phyloP scores from a whole-genome alignment of 2,888 invertebrate genomes.

The Argynnis bischoffii region DNA sequence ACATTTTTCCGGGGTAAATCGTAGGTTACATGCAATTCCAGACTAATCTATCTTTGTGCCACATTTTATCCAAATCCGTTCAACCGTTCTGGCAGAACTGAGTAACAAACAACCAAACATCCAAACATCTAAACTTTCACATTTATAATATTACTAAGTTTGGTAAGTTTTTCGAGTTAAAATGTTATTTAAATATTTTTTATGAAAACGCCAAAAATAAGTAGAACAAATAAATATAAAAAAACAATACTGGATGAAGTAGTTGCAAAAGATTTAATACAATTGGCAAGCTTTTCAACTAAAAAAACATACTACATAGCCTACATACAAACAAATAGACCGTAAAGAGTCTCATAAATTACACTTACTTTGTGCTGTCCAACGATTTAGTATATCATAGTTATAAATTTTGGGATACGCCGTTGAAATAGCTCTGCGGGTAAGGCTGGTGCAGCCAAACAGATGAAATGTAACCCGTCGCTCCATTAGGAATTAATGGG shows the following conservation, averaged over 20 bases:
- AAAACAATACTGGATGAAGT: slow-evolving; percentile 2
- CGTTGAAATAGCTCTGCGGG: slow-evolving; percentile 75
- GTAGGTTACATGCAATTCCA: no score
- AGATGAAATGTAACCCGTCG: slow-evolving; percentile 78
- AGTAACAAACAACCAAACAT: no score
- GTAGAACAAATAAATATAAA: no score
- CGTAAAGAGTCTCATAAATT: slow-evolving; percentile 68
- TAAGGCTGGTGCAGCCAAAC: slow-evolving; percentile 75
- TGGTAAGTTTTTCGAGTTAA: no score
- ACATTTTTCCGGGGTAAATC: no score
- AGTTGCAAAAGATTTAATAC: slow-evolving; percentile 24
- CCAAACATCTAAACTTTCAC: no score
- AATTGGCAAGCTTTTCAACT: slow-evolving; percentile 28
- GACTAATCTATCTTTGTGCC: no score
- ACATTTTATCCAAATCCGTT: no score
- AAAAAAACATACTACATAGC: slow-evolving; percentile 41
- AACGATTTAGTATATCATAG: slow-evolving; percentile 67
- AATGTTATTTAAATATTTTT: no score
- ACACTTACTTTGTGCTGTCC: slow-evolving; percentile 72
- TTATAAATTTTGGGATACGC: slow-evolving; percentile 76
- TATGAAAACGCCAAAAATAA: no score
- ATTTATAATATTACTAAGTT: no score
- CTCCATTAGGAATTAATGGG: slow-evolving; percentile 80
- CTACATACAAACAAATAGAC: slow-evolving; percentile 61
- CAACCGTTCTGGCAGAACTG: no score